A percentile compares a stretch with the other conserved stretches of the same genome.
phyloP scores from a whole-genome alignment of 2,797 vertebrate species.

The Lepilemur ruficaudatus region DNA sequence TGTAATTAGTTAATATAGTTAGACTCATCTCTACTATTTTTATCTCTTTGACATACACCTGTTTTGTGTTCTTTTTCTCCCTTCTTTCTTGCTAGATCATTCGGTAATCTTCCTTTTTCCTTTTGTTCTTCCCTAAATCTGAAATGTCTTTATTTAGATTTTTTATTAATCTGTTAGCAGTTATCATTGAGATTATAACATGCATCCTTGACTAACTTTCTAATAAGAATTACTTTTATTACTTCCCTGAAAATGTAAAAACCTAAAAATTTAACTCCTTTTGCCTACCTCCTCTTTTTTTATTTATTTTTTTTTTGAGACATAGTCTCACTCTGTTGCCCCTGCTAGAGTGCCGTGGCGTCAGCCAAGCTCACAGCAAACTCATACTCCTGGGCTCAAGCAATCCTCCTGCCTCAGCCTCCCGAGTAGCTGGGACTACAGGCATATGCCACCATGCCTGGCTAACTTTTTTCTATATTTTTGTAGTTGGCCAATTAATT shows the following conservation, averaged over 20 bases:
- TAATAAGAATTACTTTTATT: neutral
- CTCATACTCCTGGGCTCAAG: no score
- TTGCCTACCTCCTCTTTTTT: neutral
- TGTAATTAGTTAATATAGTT: neutral
- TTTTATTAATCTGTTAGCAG: neutral
- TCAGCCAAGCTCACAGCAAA: no score
- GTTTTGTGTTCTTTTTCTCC: neutral
- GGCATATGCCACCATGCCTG: no score
- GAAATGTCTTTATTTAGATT: neutral
- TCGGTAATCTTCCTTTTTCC: neutral
- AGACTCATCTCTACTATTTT: neutral
- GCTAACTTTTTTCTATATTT: no score
- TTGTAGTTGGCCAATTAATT: no score
- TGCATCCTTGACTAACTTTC: neutral
- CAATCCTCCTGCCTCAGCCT: no score
- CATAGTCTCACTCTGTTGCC: no score
- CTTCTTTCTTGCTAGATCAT: neutral
- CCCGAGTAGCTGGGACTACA: no score
- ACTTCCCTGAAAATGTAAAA: neutral
- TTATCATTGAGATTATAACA: neutral
- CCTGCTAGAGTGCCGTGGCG: no score
- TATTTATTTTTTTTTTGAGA: no score
- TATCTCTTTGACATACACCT: neutral
- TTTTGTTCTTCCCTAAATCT: neutral
- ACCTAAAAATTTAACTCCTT: neutral